phyloP scores from a whole-genome alignment of 2,797 vertebrate species.

The Octomys mimax region DNA sequence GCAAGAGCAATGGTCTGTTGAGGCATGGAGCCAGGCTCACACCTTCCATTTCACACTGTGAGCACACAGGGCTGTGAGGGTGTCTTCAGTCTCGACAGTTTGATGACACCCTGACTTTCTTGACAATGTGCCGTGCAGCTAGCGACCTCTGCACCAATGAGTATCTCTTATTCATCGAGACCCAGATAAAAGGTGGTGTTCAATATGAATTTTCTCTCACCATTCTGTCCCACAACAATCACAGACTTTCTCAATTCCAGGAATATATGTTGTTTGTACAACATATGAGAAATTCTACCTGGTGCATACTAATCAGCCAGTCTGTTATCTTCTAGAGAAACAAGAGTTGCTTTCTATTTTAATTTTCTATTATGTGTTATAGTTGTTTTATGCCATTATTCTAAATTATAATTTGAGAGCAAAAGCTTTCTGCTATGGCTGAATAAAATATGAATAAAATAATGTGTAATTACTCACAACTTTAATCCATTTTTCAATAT shows the following conservation, averaged over 20 bases:
- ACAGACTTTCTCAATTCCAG: background rate
- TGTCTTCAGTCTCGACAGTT: background rate
- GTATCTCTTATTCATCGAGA: background rate
- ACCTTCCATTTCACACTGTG: accelerated
- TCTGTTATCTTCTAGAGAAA: background rate
- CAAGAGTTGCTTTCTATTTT: background rate
- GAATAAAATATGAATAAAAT: constrained; percentile 17
- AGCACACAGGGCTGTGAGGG: accelerated
- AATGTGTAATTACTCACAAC: background rate
- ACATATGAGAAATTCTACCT: background rate
- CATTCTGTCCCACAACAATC: background rate
- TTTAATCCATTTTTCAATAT: background rate
- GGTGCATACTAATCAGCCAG: background rate
- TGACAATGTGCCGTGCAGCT: background rate
- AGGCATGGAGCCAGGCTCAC: background rate
- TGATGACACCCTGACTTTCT: background rate
- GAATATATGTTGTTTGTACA: background rate
- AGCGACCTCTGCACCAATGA: too few relatives aligned
- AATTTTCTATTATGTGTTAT: background rate
- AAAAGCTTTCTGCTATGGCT: background rate
- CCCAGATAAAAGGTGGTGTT: background rate
- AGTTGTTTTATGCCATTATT: background rate
- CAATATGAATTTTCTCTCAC: background rate
- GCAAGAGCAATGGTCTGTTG: background rate
- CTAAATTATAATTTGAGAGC: background rate